phyloP scores from a whole-genome alignment of 2,888 invertebrate species.

The Taenaris catops region DNA sequence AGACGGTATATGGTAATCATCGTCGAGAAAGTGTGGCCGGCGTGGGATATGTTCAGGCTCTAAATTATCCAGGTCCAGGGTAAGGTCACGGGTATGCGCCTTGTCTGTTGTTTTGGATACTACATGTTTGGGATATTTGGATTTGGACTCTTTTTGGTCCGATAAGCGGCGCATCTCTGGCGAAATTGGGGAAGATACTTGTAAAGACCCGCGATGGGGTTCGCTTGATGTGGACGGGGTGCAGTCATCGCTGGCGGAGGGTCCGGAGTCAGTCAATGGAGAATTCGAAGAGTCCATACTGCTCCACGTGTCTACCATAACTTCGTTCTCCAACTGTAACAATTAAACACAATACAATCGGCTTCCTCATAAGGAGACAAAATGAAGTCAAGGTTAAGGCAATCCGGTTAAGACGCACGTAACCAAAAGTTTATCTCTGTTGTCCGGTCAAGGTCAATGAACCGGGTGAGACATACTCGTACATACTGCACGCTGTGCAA shows the following conservation, averaged over 20 bases:
- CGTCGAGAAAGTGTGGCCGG: conserved; percentile 82
- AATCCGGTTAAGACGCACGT: conserved; percentile 42
- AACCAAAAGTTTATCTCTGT: conserved; percentile 38
- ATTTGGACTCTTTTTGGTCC: conserved; percentile 52
- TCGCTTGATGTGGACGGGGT: conserved; percentile 70
- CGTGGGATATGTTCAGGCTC: conserved; percentile 58
- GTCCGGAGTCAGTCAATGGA: conserved; percentile 73
- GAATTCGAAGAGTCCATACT: conserved; percentile 78
- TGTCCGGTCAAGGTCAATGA: conserved; percentile 47
- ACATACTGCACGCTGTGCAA: too few relatives aligned
- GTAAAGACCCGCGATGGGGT: conserved; percentile 42
- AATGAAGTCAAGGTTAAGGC: conserved; percentile 45
- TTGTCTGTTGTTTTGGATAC: conserved; percentile 51
- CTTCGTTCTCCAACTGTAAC: conserved; percentile 80
- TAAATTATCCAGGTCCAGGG: conserved; percentile 58
- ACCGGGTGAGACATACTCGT: conserved; percentile 6
- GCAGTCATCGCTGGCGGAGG: conserved; percentile 74
- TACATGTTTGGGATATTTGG: conserved; percentile 39
- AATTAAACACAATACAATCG: conserved; percentile 29
- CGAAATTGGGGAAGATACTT: conserved; percentile 46
- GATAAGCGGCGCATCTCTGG: conserved; percentile 55
- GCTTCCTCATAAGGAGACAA: conserved; percentile 30
- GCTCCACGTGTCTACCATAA: conserved; percentile 78
- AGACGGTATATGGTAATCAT: conserved; percentile 80
- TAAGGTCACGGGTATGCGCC: conserved; percentile 62